Evolutionary conservation across 2,888 invertebrate species (phyloP).

Genomic region (Lasius fuliginosus): DNA sequence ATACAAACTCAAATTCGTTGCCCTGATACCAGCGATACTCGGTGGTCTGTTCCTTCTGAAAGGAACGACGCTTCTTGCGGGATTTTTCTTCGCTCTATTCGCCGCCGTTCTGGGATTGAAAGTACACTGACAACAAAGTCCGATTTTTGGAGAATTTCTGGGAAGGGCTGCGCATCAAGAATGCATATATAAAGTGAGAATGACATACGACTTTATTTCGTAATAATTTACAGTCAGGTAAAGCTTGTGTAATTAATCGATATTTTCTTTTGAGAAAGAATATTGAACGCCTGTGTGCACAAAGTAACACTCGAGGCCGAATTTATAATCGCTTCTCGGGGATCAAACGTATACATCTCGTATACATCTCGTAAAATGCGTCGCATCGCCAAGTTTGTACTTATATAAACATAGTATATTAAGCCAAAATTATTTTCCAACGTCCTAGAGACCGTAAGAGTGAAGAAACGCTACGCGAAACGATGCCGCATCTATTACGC

Average conservation of each 20-base stretch:
- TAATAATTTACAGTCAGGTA: conserved; percentile 56
- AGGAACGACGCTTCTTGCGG: conserved; percentile 93
- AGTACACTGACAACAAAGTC: conserved; percentile 60
- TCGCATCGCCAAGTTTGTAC: conserved; percentile 23
- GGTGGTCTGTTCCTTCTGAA: conserved; percentile 91
- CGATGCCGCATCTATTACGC: conserved; percentile 7
- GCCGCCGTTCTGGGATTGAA: conserved; percentile 93
- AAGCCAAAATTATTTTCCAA: conserved; percentile 1
- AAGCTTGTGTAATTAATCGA: conserved; percentile 24
- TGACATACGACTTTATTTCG: conserved; percentile 71
- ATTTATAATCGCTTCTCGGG: conserved; percentile 60
- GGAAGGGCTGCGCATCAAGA: conserved; percentile 13
- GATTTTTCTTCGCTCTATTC: conserved; percentile 95
- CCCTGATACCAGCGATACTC: conserved; percentile 92
- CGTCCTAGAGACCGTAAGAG: not conserved
- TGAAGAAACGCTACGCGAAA: conserved; percentile 6
- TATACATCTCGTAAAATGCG: conserved; percentile 38
- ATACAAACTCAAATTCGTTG: conserved; percentile 94
- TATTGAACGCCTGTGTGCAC: conserved; percentile 45
- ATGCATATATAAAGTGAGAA: conserved; percentile 28
- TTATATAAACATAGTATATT: not conserved
- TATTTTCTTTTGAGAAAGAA: conserved; percentile 21
- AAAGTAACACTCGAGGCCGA: conserved; percentile 38
- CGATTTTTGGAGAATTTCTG: not conserved
- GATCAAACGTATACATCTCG: conserved; percentile 28